phyloP scores from a whole-genome alignment of 2,113 vertebrate genomes.

The Mustela lutreola region DNA sequence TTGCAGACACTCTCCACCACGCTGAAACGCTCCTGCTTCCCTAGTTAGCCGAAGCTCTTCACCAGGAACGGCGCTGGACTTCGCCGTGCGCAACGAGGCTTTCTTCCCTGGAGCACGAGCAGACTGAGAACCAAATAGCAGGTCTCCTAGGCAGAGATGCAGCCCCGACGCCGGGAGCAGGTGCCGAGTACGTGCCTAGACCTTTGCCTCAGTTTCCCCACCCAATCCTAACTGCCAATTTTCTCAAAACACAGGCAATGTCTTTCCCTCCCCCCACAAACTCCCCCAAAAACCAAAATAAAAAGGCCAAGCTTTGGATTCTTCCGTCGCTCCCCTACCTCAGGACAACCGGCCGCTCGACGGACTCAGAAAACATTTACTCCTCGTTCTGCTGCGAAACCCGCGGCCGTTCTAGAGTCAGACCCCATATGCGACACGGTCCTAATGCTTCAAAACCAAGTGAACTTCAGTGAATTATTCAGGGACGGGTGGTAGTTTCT shows the following conservation, averaged over 20 bases:
- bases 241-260: not conserved
- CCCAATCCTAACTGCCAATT: not conserved
- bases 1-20: not conserved
- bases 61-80: too few relatives aligned
- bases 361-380: not conserved
- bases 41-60: too few relatives aligned
- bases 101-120: not conserved
- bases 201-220: not conserved
- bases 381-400: not conserved
- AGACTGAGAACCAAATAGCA: not conserved
- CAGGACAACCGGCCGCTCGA: not conserved
- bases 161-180: rapidly evolving
- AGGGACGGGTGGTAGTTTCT: not conserved
- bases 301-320: not conserved
- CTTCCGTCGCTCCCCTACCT: not conserved
- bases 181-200: rapidly evolving
- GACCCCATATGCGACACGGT: not conserved
- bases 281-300: not conserved
- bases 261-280: not conserved
- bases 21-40: too few relatives aligned
- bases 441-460: not conserved
- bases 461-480: not conserved
- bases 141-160: not conserved
- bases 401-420: not conserved
- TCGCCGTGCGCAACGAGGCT: not conserved